These are phyloP conservation scores for Alaudala cheleensis DNA, from an alignment of 2,113 vertebrate genomes.

Conservation along the genomic window DNA sequence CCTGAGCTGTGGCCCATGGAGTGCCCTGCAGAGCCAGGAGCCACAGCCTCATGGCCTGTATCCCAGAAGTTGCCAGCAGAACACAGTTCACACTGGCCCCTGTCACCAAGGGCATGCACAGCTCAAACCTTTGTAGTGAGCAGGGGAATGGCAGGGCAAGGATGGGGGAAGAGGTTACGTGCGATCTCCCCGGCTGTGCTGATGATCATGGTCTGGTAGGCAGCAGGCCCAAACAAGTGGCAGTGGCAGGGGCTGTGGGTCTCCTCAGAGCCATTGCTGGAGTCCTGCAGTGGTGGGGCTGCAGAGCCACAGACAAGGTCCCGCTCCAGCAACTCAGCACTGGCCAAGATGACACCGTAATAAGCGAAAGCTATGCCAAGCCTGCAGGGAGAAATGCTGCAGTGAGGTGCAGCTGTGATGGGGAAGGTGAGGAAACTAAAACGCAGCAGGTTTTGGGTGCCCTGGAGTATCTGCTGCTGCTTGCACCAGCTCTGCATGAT, in stretches of 20 bases:
- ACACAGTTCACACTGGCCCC: rapidly evolving
- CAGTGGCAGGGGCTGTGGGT: slow-evolving; percentile 81
- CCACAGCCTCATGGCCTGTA: neutral
- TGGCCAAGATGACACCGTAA: slow-evolving; percentile 90
- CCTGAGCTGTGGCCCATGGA: rapidly evolving
- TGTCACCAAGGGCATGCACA: neutral
- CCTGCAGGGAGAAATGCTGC: slow-evolving; percentile 63
- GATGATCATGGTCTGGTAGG: slow-evolving; percentile 91
- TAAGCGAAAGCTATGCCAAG: slow-evolving; percentile 92
- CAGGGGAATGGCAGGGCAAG: neutral
- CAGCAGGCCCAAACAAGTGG: slow-evolving; percentile 74
- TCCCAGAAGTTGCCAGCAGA: neutral
- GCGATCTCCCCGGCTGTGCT: slow-evolving; percentile 89
- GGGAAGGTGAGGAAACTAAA: neutral
- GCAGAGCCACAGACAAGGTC: slow-evolving; percentile 79
- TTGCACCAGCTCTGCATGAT: neutral
- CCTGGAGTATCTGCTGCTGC: rapidly evolving
- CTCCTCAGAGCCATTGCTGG: slow-evolving; percentile 45
- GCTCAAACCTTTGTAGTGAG: neutral
- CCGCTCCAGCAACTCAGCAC: slow-evolving; percentile 87
- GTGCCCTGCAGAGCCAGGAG: neutral
- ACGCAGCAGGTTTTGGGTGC: neutral
- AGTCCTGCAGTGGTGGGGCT: neutral
- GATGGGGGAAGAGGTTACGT: slow-evolving; percentile 65
- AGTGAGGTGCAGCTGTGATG: rapidly evolving